A percentile compares a stretch with the other conserved stretches of the same genome.
phyloP scores from a whole-genome alignment of 2,888 invertebrate species.

The Rhamnusium bicolor region DNA sequence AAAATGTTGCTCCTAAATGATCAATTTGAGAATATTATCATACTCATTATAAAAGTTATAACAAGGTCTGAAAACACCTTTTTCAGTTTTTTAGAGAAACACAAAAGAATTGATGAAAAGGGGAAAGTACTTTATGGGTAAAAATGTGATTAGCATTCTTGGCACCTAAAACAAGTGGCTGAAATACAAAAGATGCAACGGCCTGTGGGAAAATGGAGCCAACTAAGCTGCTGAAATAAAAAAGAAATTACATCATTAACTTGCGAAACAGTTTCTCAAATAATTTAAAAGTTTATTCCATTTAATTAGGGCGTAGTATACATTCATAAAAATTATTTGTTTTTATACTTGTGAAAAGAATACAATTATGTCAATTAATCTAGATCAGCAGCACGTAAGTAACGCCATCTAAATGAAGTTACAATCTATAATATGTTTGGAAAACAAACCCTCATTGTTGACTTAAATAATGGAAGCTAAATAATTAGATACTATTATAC shows the following conservation, averaged over 20 bases:
- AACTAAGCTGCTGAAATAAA: neutral
- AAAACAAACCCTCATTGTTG: too few species aligned
- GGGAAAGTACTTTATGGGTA: neutral
- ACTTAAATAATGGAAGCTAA: too few species aligned
- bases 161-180: neutral
- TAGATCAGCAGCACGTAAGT: too few species aligned
- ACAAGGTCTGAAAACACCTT: neutral
- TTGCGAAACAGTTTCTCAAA: neutral
- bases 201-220: neutral
- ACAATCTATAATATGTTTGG: too few species aligned
- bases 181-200: neutral
- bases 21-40: neutral
- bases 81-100: neutral
- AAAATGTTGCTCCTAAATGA: too few species aligned
- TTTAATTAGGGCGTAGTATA: neutral
- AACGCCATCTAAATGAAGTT: too few species aligned
- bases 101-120: neutral
- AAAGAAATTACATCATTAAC: neutral
- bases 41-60: neutral
- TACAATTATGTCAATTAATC: too few species aligned
- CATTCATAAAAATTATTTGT: neutral
- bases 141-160: neutral
- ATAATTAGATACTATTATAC: too few species aligned
- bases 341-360: too few species aligned
- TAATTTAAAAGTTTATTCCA: neutral